phyloP scores from a whole-genome alignment of 2,113 vertebrate species.

The Lates calcarifer region DNA sequence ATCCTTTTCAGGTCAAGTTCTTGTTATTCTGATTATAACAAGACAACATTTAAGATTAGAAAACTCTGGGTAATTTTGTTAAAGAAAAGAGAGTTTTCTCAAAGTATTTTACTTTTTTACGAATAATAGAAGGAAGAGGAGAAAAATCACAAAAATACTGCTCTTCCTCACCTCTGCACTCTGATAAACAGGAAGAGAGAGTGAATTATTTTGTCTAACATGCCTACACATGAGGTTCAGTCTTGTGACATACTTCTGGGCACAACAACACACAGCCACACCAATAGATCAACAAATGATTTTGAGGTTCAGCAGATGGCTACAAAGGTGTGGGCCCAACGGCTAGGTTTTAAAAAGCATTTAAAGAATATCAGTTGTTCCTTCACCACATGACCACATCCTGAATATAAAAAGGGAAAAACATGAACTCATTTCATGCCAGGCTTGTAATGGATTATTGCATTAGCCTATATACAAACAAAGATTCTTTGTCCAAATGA shows the following conservation, averaged over 20 bases:
- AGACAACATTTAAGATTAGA: too few relatives aligned
- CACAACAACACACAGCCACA: background rate
- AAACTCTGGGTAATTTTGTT: too few relatives aligned
- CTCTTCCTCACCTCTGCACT: background rate
- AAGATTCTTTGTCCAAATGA: background rate
- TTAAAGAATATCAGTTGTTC: constrained; percentile 24
- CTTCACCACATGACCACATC: background rate
- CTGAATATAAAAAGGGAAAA: background rate
- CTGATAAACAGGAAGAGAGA: background rate
- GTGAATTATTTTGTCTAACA: background rate
- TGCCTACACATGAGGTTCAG: background rate
- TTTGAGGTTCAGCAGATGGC: constrained; percentile 43
- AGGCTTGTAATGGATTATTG: background rate
- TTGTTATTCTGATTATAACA: too few relatives aligned
- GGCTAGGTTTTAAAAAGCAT: constrained; percentile 27
- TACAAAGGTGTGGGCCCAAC: background rate
- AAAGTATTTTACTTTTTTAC: too few relatives aligned
- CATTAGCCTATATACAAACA: background rate
- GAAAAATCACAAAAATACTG: background rate
- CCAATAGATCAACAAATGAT: background rate
- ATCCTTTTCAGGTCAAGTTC: too few relatives aligned
- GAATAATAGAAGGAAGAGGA: background rate
- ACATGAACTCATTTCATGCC: background rate
- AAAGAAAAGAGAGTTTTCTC: too few relatives aligned
- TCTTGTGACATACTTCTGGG: constrained; percentile 36